phyloP scores from a whole-genome alignment of 2,888 invertebrate species.

The Ormia ochracea region DNA sequence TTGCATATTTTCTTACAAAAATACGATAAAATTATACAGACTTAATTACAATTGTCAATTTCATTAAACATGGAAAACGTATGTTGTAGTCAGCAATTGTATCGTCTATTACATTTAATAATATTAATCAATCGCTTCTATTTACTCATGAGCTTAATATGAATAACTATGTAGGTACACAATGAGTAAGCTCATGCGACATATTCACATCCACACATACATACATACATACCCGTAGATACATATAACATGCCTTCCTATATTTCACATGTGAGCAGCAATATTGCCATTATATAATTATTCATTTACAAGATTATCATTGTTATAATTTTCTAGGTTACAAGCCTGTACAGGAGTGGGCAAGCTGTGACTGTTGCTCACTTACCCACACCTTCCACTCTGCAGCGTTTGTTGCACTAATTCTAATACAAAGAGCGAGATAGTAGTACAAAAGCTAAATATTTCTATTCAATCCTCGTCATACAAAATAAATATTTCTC shows the following conservation, averaged over 20 bases:
- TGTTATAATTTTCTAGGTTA: neutral
- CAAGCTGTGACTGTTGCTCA: neutral
- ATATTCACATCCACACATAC: neutral
- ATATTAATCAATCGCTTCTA: slow-evolving; percentile 39
- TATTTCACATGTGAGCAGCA: neutral
- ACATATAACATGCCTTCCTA: neutral
- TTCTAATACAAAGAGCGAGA: neutral
- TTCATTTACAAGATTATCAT: neutral
- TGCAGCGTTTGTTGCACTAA: too few relatives aligned
- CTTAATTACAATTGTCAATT: slow-evolving; percentile 33
- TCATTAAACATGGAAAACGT: slow-evolving; percentile 12
- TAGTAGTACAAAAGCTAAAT: neutral
- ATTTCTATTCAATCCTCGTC: too few relatives aligned
- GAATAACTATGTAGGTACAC: slow-evolving; percentile 7
- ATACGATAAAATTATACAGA: neutral
- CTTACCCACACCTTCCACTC: too few relatives aligned
- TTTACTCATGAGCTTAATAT: slow-evolving; percentile 29
- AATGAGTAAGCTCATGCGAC: too few relatives aligned
- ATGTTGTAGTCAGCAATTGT: neutral
- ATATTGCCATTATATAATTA: neutral
- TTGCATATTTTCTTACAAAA: neutral
- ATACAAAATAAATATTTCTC: too few relatives aligned
- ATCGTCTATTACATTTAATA: neutral
- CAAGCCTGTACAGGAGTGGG: neutral
- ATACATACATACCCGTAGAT: neutral